These are phyloP conservation scores for Potamarius usumacintae DNA, from an alignment of 2,113 vertebrate genomes.

Conservation along the genomic window DNA sequence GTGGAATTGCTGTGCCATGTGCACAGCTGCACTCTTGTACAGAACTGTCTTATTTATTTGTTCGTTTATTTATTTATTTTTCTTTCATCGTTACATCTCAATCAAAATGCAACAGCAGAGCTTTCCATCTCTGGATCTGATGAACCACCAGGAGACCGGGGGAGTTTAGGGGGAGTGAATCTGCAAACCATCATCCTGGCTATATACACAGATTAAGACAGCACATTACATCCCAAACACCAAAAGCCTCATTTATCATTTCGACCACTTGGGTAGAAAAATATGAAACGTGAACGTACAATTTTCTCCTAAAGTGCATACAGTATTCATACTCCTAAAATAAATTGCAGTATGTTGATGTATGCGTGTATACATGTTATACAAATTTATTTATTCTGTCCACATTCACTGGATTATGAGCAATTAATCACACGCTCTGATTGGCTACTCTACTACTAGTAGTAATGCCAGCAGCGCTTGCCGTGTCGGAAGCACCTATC, in stretches of 20 bases:
- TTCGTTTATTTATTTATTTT: not conserved
- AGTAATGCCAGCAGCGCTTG: no score
- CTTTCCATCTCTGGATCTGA: constrained; percentile 35
- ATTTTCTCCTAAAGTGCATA: not conserved
- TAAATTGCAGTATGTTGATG: no score
- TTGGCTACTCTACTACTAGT: no score
- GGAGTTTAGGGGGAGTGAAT: not conserved
- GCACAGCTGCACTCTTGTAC: not conserved
- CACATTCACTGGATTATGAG: no score
- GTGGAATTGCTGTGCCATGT: not conserved
- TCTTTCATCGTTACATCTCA: constrained; percentile 5
- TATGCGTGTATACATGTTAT: no score
- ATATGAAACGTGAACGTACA: not conserved
- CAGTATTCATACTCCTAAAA: no score
- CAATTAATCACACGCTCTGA: no score
- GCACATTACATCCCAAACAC: not conserved
- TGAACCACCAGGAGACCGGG: constrained; percentile 14
- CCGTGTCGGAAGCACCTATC: no score
- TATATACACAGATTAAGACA: not conserved
- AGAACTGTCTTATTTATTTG: not conserved
- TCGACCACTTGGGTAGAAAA: not conserved
- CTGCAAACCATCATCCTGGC: constrained; percentile 19
- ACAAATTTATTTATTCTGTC: no score
- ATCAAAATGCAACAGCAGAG: constrained; percentile 19
- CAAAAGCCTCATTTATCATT: not conserved